Evolutionary conservation across 2,888 invertebrate genomes (phyloP), one percentile per base, ranked within the genome.

Genomic region (Orthosia incerta): DNA sequence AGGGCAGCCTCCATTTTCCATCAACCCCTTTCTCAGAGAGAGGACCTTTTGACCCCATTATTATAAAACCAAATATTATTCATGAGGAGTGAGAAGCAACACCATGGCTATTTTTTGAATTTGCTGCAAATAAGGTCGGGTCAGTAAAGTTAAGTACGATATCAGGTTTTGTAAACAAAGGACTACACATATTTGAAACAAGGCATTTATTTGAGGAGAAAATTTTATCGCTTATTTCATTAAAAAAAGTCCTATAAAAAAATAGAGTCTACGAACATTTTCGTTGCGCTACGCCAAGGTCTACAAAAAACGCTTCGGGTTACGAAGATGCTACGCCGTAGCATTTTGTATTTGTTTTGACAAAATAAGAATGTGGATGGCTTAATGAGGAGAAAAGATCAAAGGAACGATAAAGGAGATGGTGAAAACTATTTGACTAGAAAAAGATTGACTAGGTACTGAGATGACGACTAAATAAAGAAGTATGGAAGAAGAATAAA

Each of bases 301-400:
- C 48, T 67, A 67, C 68, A 23, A 23, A 56, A 45, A 11, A 16
- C 15, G 39, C 26, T 57, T 57, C 50, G 26, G 16, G 39, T 48
- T 56, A 73, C 63, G 23, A 4, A 2, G 4, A 16, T 12, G 26
- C 63, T 73, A 73, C 73, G 50, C 56, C 74, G 63, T 73, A 74
- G 56, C 23, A 20, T 0, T 13, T 3, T 48, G 18, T 48, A 7
- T 56, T 48, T 53, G 3, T 12, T 53, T 53, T 53, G 20, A 53
- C 12, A 20, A 51, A 51, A 12, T 20, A 11, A 11, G 39, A n/a
- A 9, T 0, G 7, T 50, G 3, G 51, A 11, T 18, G 50, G n/a
- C 9, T 50, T 4, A 2, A 20, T 13, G 13, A 13, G 20, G 20
- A 20, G 20, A 5, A 0, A 20, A 20, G n/a, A 20, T 4, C 1